Conservation (phyloP, 2,888 invertebrate genomes). For the Eilema depressum region DNA sequence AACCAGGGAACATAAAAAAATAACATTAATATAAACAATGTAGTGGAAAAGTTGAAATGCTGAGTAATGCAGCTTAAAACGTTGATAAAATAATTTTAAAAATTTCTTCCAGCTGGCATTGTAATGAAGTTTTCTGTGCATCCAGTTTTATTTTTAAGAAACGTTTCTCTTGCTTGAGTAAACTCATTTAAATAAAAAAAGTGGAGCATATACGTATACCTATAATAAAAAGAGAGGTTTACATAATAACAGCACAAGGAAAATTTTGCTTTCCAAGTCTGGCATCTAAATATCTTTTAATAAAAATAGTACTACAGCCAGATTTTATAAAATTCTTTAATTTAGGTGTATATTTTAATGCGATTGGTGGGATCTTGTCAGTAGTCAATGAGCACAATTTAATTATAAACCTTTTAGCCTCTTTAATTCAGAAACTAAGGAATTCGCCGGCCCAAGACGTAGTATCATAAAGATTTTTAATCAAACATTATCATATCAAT, state of each 20-base stretch:
- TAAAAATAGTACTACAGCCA: background rate
- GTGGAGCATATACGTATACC: background rate
- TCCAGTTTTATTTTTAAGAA: background rate
- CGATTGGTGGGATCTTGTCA: no score
- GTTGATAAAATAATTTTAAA: background rate
- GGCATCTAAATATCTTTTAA: background rate
- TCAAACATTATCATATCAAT: no score
- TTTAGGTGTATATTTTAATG: no score
- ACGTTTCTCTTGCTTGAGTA: background rate
- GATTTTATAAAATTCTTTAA: background rate
- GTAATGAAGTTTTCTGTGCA: background rate
- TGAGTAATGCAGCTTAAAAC: background rate
- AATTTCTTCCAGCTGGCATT: background rate
- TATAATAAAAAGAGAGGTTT: background rate
- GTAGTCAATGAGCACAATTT: no score
- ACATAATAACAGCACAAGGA: no score
- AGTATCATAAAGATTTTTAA: no score
- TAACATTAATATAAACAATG: slow-evolving; percentile 8
- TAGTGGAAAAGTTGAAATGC: background rate
- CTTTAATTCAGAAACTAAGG: no score
- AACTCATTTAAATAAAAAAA: background rate
- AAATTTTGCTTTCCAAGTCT: background rate
- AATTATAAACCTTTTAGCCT: no score
- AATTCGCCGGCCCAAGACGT: no score
- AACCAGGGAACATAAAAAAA: slow-evolving; percentile 3